Evolutionary conservation across 2,113 vertebrate species (phyloP), one percentile per base, ranked within the genome.

Genomic region (Chascanopsetta lugubris): DNA sequence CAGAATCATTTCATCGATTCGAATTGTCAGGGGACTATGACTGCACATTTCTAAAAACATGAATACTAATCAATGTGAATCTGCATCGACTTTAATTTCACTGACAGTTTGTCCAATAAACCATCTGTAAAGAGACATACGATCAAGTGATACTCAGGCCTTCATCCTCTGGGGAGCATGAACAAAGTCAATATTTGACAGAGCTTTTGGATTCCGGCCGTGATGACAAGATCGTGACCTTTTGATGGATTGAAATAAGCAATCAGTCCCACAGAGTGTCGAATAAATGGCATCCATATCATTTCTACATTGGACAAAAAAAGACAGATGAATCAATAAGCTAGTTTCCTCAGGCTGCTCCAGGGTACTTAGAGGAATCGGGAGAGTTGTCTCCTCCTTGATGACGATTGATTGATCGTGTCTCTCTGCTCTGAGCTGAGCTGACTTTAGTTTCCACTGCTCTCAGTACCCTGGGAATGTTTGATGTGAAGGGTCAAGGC

Each of bases 311-410:
- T 45, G 75, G 54, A 15, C 45, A 3, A 64, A 61, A 50, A 61
- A 43, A 24, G 61, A 62, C 62, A 67, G 74, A 11, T 34, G 42
- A 42, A 84, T 85, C 81, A 81, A 87, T 79, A 80, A 70, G 26
- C 45, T 45, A 32, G 43, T 36, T 61, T 66, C 9, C 34, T 22
- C 46, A 9, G 38, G 59, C 54, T 18, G 45, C 66, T 58, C 0
- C 42, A 43, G 49, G 76, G 38, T 63, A 55, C 57, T 72, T 75
- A 40, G 56, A 74, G 55, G 66, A 59, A 74, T 34, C 36, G 15
- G 34, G 34, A 40, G 18, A 26, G 63, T 68, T 42, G 40, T 78
- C 70, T 79, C 45, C 71, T 74, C 13, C 53, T 72, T 56, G 77
- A 80, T 70, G 45, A 72, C 25, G 30, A 74, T 70, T n/a, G 62